These are phyloP conservation scores for Rynchops niger DNA, from an alignment of 2,113 vertebrate species.

Conservation along the genomic window DNA sequence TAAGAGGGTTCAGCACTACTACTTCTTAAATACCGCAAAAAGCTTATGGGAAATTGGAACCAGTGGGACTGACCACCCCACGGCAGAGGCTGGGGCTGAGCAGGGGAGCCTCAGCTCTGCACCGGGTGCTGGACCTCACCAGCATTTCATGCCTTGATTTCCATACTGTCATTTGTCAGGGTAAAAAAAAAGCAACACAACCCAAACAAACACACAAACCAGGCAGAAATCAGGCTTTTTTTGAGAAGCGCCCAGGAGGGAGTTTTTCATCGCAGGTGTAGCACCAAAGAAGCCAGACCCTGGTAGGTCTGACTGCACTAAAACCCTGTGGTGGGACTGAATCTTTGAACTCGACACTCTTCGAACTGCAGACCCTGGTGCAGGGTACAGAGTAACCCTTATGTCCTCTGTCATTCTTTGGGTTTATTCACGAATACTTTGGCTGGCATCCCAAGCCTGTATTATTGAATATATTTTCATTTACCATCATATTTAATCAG, in stretches of 20 bases:
- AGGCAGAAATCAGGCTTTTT: neutral
- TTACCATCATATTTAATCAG: neutral
- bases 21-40: neutral
- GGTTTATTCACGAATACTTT: neutral
- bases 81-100: neutral
- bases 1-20: neutral
- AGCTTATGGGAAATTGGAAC: neutral
- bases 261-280: neutral
- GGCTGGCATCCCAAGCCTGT: neutral
- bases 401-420: neutral
- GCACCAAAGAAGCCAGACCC: neutral
- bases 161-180: neutral
- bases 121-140: fast-evolving
- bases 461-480: slow-evolving; percentile 18
- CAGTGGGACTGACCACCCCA: neutral
- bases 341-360: neutral
- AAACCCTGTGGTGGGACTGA: neutral
- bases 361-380: neutral
- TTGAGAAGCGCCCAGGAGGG: neutral
- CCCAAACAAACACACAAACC: neutral
- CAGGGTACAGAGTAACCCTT: neutral
- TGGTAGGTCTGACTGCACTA: neutral
- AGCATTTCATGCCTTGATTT: neutral
- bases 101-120: neutral
- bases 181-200: neutral